Evolutionary conservation across 2,797 vertebrate species (phyloP).

Genomic region (Chiloscyllium punctatum): DNA sequence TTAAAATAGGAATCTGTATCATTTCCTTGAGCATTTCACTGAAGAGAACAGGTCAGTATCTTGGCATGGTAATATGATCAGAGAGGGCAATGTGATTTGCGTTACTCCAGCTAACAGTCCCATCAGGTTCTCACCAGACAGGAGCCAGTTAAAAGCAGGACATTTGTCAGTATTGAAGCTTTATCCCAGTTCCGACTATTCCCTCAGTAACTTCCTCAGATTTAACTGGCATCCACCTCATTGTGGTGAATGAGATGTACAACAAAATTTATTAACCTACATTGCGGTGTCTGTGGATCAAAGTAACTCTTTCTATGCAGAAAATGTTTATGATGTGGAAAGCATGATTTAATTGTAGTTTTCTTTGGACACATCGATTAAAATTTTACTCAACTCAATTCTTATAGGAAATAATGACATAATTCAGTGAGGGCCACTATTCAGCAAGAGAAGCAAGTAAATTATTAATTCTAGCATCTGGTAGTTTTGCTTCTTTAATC

Average conservation of each 20-base stretch:
- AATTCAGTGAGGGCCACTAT: background rate
- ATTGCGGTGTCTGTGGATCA: background rate
- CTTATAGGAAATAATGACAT: slow-evolving; percentile 11
- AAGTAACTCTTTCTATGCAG: background rate
- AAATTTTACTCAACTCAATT: background rate
- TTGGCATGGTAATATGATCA: background rate
- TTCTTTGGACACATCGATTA: background rate
- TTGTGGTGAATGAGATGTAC: background rate
- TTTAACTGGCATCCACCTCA: background rate
- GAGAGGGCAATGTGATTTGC: background rate
- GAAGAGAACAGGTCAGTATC: background rate
- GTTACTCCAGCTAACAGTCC: background rate
- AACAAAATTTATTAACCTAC: background rate
- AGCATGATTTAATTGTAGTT: background rate
- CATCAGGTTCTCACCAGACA: background rate
- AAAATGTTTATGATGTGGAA: background rate
- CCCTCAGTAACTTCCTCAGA: background rate
- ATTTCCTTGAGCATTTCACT: background rate
- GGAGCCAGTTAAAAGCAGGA: background rate
- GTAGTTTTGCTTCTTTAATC: background rate
- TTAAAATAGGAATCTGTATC: background rate
- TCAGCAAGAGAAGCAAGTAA: background rate
- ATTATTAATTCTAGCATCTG: background rate
- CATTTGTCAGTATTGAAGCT: too few species aligned
- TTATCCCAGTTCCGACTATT: background rate